Percentiles rank a stretch among this genome's conserved stretches.
Conservation (phyloP, 35 echinoderm and acorn worm species). For the Ophiothrix spiculata region DNA sequence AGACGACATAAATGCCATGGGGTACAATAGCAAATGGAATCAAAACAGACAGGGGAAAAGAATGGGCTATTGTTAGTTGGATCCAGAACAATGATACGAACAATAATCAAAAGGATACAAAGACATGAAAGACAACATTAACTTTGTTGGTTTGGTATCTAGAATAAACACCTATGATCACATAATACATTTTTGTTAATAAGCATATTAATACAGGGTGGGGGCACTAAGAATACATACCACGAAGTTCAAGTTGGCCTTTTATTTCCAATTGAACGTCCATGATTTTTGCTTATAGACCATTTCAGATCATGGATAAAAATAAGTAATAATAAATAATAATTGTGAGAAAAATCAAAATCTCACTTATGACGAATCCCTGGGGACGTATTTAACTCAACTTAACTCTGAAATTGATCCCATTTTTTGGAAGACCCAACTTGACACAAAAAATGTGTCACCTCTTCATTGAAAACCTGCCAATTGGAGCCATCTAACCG, state of each 20-base stretch:
- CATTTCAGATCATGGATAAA: no score
- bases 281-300: no score
- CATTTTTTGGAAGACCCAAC: no score
- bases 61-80: not conserved
- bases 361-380: no score
- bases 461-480: conserved; percentile 2
- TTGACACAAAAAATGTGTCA: not conserved
- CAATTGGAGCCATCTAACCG: not conserved
- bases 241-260: no score
- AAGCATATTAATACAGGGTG: not conserved
- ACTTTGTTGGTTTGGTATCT: not conserved
- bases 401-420: no score
- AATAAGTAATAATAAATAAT: no score
- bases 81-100: not conserved
- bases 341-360: no score
- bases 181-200: not conserved
- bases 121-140: not conserved
- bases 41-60: no score
- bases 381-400: no score
- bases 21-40: no score
- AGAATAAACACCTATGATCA: not conserved
- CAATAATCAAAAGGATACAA: not conserved
- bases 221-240: not conserved
- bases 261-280: no score
- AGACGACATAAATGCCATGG: not conserved